Evolutionary conservation across 2,888 invertebrate species (phyloP), one percentile per base, ranked within the genome.

Genomic region (Drosophila mayaguana): DNA sequence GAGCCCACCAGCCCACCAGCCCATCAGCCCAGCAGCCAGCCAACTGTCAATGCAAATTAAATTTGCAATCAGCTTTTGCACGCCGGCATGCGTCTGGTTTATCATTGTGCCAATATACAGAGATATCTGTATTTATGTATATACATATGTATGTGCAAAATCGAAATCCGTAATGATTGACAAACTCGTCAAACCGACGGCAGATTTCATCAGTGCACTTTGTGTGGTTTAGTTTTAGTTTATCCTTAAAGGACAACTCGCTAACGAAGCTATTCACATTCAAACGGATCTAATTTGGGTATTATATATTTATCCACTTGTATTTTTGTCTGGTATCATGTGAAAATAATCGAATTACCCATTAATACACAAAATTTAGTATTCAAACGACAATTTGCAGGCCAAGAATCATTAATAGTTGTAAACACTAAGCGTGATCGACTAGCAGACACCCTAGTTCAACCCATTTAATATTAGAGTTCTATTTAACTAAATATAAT

Each of bases 41-140:
- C 63, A 63, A 68, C 54, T 71, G 74, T 60, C 86, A 67, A 80
- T 71, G 63, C 56, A 77, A 80, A 78, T 78, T 72, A 68, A 72
- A 72, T 77, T 80, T 63, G 54, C 72, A 80, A 77, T 80, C 81
- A 77, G 22, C 67, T 53, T 67, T 59, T 42, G 40, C 12, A 25
- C 45, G 38, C 25, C 25, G 18, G 42, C 43, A 14, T 53, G 54
- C 22, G 50, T 55, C 53, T 22, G 74, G 60, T 38, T 73, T 78
- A 73, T 63, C 75, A 57, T 32, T 50, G 45, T 14, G 22, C 36
- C 46, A 48, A 45, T 34, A 53, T 43, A 6, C 2, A 18, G 18
- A 42, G 6, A 6, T 38, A 6, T 16, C 2, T 16, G 16, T 6
- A 43, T 16, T 7, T 6, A 43, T 14, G 45, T 18, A 50, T 40